Evolutionary conservation across 2,797 vertebrate genomes (phyloP).

Genomic region (Pipistrellus nathusii): DNA sequence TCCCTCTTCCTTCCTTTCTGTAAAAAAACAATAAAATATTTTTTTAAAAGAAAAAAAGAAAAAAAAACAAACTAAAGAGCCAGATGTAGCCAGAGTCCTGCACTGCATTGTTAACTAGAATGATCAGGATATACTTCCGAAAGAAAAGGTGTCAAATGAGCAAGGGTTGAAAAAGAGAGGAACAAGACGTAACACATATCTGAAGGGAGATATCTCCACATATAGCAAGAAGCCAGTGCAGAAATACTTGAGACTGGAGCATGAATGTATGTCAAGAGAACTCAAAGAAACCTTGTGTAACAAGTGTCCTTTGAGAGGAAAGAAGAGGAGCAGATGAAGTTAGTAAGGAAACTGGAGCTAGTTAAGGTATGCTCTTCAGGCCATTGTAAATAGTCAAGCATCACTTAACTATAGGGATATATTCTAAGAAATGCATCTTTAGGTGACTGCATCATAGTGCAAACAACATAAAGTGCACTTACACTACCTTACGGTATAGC

Average conservation of each 20-base stretch:
- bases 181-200: neutral
- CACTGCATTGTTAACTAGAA: neutral
- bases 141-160: neutral
- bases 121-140: neutral
- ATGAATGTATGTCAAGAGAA: neutral
- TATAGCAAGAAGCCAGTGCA: neutral
- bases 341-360: neutral
- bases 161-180: neutral
- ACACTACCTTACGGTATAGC: neutral
- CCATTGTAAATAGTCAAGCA: neutral
- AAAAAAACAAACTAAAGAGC: neutral
- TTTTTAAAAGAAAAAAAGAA: neutral
- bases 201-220: neutral
- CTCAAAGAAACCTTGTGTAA: neutral
- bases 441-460: neutral
- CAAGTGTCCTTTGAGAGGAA: neutral
- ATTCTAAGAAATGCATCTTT: neutral
- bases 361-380: neutral
- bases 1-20: too few species aligned
- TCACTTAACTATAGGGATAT: neutral
- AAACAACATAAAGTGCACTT: neutral
- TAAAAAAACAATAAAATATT: too few species aligned
- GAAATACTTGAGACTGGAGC: neutral
- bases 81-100: accelerated
- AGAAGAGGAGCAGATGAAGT: neutral